These are phyloP conservation scores for Hydractinia echinata DNA, from an alignment of 30 jellyfish, hydroid and myxozoan genomes.

Conservation along the genomic window DNA sequence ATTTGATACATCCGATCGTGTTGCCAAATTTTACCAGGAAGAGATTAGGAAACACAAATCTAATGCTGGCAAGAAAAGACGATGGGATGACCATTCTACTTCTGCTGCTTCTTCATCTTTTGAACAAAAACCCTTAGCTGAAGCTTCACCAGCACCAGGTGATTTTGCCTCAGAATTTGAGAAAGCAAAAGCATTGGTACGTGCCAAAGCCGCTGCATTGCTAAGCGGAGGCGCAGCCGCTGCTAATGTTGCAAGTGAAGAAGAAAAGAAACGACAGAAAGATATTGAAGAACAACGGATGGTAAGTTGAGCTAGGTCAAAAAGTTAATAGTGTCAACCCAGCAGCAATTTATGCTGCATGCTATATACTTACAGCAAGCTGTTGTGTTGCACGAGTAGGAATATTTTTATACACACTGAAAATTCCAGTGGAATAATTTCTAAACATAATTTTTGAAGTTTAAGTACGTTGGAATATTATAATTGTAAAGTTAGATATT, in stretches of 20 bases:
- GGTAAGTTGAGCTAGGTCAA: slow-evolving; percentile 32
- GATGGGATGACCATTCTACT: slow-evolving; percentile 28
- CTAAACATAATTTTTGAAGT: no score
- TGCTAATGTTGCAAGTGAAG: slow-evolving; percentile 13
- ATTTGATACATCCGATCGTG: slow-evolving; percentile 67
- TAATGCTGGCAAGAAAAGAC: slow-evolving; percentile 3
- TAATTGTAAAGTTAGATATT: no score
- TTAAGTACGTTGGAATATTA: no score
- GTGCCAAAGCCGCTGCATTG: slow-evolving; percentile 79
- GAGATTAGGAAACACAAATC: slow-evolving; percentile 20
- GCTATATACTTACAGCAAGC: no score
- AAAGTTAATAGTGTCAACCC: not conserved
- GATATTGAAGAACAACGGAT: slow-evolving; percentile 65
- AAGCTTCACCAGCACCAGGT: slow-evolving; percentile 38
- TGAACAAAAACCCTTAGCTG: slow-evolving; percentile 14
- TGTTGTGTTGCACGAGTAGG: no score
- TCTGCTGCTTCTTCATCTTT: slow-evolving; percentile 34
- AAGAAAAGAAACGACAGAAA: slow-evolving; percentile 45
- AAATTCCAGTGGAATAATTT: no score
- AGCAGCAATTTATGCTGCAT: no score
- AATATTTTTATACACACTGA: no score
- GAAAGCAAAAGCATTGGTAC: slow-evolving; percentile 76
- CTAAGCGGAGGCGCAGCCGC: slow-evolving; percentile 10
- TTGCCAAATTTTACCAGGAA: slow-evolving; percentile 22
- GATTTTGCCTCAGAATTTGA: slow-evolving; percentile 60